Evolutionary conservation across 2,113 vertebrate genomes (phyloP), one percentile per base, ranked within the genome.

Genomic region (Drymodes brunneopygia): DNA sequence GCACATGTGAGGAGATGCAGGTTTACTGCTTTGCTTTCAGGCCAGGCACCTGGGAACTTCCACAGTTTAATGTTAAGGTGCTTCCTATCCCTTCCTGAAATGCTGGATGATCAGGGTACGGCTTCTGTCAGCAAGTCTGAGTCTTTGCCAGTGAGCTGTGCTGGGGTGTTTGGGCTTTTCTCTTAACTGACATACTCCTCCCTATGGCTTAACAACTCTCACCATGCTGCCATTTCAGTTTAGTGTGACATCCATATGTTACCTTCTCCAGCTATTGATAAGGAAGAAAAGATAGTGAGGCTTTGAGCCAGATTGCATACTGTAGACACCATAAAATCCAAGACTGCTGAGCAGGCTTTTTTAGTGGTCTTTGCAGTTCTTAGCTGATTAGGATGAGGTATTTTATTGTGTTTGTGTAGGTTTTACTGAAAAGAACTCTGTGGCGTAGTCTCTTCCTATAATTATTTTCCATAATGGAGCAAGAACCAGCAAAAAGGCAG

Each of bases 231-330:
- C 18, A 9, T 67, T 91, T 79, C 35, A 54, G 42, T 83, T 71
- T 24, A 35, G 36, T 15, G 0, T 48, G 40, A 31, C 2, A 3
- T 47, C 8, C 29, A 0, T 53, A 3, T 51, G 44, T 54, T 78
- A 22, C 29, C 23, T 81, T 60, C 73, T 69, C 17, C 48, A 64
- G 45, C 45, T 70, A 2, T 48, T 69, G 20, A 35, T 44, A 31
- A 3, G 11, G 61, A 85, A 15, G 5, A 4, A 50, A 47, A 61
- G 42, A 20, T 4, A 51, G 23, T 11, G 64, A 27, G 9, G 47
- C 19, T 78, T 67, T 69, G 79, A 78, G 47, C n/a, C 25, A 53
- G 36, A 10, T 29, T 61, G 23, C 9, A 1, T 44, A 3, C 42
- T 7, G 6, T 5, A 48, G 42, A 12, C 40, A 36, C 17, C 7